Base-by-base conservation (phyloP, 2,888 invertebrate species). In the Stictocephala bisonia region DNA sequence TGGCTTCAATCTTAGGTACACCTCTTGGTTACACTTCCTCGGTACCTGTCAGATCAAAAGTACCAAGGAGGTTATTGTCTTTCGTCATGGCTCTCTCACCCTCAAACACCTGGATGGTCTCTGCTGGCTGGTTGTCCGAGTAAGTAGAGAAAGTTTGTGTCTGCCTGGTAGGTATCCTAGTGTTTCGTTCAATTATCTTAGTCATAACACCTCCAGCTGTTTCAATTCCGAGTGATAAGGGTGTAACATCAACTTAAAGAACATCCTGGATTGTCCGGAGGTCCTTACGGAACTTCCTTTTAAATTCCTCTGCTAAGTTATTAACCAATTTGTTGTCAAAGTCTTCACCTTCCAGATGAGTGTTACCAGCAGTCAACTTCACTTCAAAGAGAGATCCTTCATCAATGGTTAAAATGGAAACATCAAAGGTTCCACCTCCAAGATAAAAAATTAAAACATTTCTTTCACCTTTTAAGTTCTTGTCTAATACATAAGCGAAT, bases 321-420 rank as follows among this genome's bases (percentile, higher is more conserved):
- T 87, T 87, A 9, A 89, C 88, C 79, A 90, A 80, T 24, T 88
- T 84, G 79, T 87, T 88, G 77, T 87, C 86, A 77, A 86, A 87
- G 50, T 86, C 86, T 83, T 93, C 93, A 13, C 93, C 93, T 22
- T 93, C 93, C 68, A 93, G 86, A 82, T 93, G 94, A 3, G 94
- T 94, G 82, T 95, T 94, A 31, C 94, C 94, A 31, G 93, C 92
- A 1, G 93, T 95, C 0, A 94, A 87, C 82, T 89, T 91, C 3
- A 93, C 95, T 94, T 93, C 78, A 60, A 78, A 78, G 29, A 78
- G 71, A 22, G n/a, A n/a, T n/a, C n/a, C n/a, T n/a, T n/a, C n/a
- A n/a, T n/a, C n/a, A n/a, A n/a, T n/a, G n/a, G n/a, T 92, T 53
- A 95, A 85, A 75, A 94, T 90, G 60, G 94, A 94, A 2, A 94